phyloP scores from a whole-genome alignment of 2,113 vertebrate species.

The Labeo rohita region DNA sequence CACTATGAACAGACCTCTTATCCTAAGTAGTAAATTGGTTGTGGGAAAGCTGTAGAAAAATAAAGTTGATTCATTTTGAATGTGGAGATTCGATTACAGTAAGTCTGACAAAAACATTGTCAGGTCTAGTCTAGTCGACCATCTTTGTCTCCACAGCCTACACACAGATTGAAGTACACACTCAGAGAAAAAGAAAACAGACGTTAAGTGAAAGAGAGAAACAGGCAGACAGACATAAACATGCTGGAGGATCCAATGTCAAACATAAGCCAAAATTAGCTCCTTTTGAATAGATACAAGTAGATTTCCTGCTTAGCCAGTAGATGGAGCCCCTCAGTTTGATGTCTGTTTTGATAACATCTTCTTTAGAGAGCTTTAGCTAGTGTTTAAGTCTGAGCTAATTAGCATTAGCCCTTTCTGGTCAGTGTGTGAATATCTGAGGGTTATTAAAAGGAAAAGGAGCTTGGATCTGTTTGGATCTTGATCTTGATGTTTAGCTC shows the following conservation, averaged over 20 bases:
- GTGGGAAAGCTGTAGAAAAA: neutral
- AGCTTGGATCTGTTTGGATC: neutral
- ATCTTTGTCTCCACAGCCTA: neutral
- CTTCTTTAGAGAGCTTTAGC: neutral
- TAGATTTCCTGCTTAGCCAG: neutral
- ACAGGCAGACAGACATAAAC: neutral
- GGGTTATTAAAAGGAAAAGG: neutral
- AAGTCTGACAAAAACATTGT: neutral
- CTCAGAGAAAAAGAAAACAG: neutral
- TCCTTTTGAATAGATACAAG: neutral
- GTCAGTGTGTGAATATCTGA: neutral
- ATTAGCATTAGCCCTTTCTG: neutral
- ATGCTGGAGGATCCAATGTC: neutral
- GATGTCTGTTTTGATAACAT: neutral
- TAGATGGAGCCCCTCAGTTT: conserved; percentile 35
- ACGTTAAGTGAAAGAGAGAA: neutral
- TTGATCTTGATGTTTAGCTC: neutral
- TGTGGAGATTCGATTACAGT: neutral
- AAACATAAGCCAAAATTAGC: neutral
- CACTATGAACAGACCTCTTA: neutral
- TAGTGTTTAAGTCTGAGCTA: neutral
- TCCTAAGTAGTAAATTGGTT: neutral
- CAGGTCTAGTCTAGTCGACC: neutral
- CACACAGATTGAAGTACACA: neutral
- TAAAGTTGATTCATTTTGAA: neutral